Percentiles rank a stretch among this genome's conserved stretches.
Conservation (phyloP, 2,888 invertebrate genomes). For the Melanchra persicariae region DNA sequence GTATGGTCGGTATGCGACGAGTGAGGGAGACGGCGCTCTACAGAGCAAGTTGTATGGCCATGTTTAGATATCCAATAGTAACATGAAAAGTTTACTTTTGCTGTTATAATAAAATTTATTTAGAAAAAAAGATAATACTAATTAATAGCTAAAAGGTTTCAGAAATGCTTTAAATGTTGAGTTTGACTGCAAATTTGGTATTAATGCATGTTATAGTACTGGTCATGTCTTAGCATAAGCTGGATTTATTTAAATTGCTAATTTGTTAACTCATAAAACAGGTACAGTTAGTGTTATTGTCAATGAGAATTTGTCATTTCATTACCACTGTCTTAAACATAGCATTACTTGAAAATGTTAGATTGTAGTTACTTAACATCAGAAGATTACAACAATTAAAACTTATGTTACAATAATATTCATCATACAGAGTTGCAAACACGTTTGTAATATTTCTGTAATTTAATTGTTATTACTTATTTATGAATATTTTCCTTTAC, state of each 20-base stretch:
- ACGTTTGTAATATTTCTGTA: slow-evolving; percentile 8
- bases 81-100: slow-evolving; percentile 78
- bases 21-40: slow-evolving; percentile 83
- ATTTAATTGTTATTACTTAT: neutral
- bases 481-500: neutral
- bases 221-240: slow-evolving; percentile 44
- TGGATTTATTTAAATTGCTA: slow-evolving; percentile 63
- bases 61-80: slow-evolving; percentile 71
- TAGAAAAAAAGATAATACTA: slow-evolving; percentile 25
- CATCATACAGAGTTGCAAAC: slow-evolving; percentile 5
- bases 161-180: slow-evolving; percentile 11
- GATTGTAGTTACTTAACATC: neutral
- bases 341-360: slow-evolving; percentile 2
- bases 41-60: slow-evolving; percentile 76
- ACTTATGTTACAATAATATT: slow-evolving; percentile 17
- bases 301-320: slow-evolving; percentile 47
- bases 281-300: slow-evolving; percentile 54
- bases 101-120: slow-evolving; percentile 72
- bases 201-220: slow-evolving; percentile 7
- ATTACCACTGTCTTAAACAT: slow-evolving; percentile 37
- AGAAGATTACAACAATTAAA: slow-evolving; percentile 10
- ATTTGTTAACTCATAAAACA: slow-evolving; percentile 44
- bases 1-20: slow-evolving; percentile 65
- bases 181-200: slow-evolving; percentile 5
- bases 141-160: slow-evolving; percentile 1